These are phyloP conservation scores for Syrrhaptes paradoxus DNA, from an alignment of 2,113 vertebrate species.

Conservation along the genomic window DNA sequence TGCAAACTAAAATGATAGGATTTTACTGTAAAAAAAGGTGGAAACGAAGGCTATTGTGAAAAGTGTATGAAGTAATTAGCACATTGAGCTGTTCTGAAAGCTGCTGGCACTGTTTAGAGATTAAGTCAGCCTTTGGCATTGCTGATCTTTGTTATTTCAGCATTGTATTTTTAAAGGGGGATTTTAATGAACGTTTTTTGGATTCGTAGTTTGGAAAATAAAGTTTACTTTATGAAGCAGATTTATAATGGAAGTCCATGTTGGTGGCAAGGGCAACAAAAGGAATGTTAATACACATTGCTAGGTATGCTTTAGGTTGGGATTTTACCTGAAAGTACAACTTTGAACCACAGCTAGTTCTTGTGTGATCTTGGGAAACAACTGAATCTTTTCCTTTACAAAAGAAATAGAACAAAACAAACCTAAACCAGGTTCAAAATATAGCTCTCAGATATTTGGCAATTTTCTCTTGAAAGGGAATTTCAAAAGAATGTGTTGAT, in stretches of 20 bases:
- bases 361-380: background rate
- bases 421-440: background rate
- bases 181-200: background rate
- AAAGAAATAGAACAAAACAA: background rate
- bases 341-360: background rate
- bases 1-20: background rate
- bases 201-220: background rate
- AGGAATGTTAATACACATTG: background rate
- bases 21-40: background rate
- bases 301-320: background rate
- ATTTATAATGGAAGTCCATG: background rate
- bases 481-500: background rate
- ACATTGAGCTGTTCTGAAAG: background rate
- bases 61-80: background rate
- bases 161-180: background rate
- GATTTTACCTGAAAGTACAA: background rate
- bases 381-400: background rate
- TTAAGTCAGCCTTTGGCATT: slow-evolving; percentile 31
- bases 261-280: background rate
- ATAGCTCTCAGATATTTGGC: background rate
- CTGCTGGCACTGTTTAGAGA: background rate
- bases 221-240: background rate
- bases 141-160: too few species aligned
- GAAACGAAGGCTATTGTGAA: background rate
- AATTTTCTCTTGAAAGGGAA: background rate